A percentile compares a stretch with the other conserved stretches of the same genome.
These are phyloP conservation scores for Pelobates cultripes DNA, from an alignment of 2,797 vertebrate genomes.

Conservation along the genomic window DNA sequence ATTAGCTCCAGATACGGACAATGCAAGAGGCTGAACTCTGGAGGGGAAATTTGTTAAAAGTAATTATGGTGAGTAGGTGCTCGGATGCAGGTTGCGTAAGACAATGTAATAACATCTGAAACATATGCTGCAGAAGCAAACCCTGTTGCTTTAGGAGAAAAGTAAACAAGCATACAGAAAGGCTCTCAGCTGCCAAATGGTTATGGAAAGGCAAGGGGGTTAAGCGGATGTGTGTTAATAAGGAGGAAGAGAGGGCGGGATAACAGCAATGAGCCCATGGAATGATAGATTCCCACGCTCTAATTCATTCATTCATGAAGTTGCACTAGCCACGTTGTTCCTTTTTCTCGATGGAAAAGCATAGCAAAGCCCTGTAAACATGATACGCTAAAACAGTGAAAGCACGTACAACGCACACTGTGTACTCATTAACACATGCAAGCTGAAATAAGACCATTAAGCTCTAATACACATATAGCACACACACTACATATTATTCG, in stretches of 20 bases:
- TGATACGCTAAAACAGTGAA: background rate
- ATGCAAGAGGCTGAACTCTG: background rate
- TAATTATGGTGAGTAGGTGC: background rate
- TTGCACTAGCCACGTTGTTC: slow-evolving; percentile 10
- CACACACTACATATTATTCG: too few relatives aligned
- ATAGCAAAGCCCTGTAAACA: slow-evolving; percentile 1
- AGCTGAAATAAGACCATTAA: too few relatives aligned
- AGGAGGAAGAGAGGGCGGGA: slow-evolving; percentile 54
- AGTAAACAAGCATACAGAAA: slow-evolving; percentile 33
- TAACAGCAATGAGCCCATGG: slow-evolving; percentile 43
- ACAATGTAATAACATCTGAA: slow-evolving; percentile 12
- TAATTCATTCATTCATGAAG: slow-evolving; percentile 54
- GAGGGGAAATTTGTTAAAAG: background rate
- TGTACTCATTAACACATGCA: too few relatives aligned
- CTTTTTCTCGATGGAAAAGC: slow-evolving; percentile 6
- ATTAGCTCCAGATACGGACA: background rate
- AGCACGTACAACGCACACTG: background rate
- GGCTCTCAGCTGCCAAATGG: slow-evolving; percentile 40
- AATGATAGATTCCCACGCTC: slow-evolving; percentile 55
- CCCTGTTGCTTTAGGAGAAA: slow-evolving; percentile 20
- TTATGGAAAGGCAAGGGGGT: slow-evolving; percentile 41
- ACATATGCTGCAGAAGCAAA: slow-evolving; percentile 26
- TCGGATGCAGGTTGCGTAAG: slow-evolving; percentile 8
- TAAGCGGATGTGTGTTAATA: slow-evolving; percentile 54
- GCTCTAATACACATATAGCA: too few relatives aligned